Percentiles rank a stretch among this genome's conserved stretches.
Evolutionary conservation across 2,888 invertebrate genomes (phyloP).

Genomic region (Tipula vernalis): DNA sequence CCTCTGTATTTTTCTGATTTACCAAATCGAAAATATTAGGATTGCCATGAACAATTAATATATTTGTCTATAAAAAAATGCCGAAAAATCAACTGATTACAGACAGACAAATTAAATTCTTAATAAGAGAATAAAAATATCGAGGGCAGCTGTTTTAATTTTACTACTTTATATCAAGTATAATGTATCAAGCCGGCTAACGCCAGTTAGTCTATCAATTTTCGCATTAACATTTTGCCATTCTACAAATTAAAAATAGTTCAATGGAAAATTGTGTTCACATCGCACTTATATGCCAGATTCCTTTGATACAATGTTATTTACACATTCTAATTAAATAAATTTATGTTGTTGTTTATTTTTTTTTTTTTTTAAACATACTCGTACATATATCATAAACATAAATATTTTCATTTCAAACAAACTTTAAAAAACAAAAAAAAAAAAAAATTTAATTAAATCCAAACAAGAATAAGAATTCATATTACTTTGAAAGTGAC

Average conservation of each 20-base stretch:
- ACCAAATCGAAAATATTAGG: too few relatives aligned
- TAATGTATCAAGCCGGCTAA: too few relatives aligned
- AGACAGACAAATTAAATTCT: too few relatives aligned
- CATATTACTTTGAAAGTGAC: background rate
- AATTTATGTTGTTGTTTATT: background rate
- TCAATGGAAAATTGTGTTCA: background rate
- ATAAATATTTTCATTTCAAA: background rate
- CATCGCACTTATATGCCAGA: background rate
- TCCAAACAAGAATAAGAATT: background rate
- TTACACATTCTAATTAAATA: background rate
- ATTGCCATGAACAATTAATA: too few relatives aligned
- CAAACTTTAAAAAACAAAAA: background rate
- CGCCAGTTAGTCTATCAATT: background rate
- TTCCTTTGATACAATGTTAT: background rate
- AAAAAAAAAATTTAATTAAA: background rate
- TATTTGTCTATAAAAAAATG: too few relatives aligned
- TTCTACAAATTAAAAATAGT: background rate
- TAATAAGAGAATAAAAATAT: too few relatives aligned
- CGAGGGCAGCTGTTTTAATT: too few relatives aligned
- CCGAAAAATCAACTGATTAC: too few relatives aligned
- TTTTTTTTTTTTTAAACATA: background rate
- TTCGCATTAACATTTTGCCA: background rate
- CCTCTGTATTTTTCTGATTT: too few relatives aligned
- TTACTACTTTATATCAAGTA: background rate
- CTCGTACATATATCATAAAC: background rate